Percentiles rank a stretch among this genome's conserved stretches.
Evolutionary conservation across 2,797 vertebrate genomes (phyloP).

Genomic region (Podarcis lilfordi): DNA sequence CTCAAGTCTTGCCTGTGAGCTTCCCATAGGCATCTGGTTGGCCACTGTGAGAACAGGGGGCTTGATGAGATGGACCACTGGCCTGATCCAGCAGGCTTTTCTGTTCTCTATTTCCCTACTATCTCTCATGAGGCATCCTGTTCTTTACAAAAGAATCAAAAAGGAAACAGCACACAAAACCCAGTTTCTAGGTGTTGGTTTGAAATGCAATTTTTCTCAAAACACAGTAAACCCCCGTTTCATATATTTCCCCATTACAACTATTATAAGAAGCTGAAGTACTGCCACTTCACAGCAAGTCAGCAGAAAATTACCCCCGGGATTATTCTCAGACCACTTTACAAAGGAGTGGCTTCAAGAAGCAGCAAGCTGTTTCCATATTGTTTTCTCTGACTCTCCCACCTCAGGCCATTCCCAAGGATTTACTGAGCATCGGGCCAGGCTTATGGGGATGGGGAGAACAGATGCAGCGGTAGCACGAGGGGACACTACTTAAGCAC

Average conservation of each 20-base stretch:
- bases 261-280: not conserved
- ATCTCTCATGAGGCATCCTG: not conserved
- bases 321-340: not conserved
- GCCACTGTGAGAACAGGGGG: too few species aligned
- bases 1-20: too few species aligned
- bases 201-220: constrained; percentile 18
- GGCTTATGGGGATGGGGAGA: not conserved
- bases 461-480: not conserved
- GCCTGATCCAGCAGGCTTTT: too few species aligned
- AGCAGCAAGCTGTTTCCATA: not conserved
- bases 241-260: not conserved
- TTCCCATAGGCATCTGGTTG: too few species aligned
- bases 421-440: not conserved
- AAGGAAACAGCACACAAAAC: not conserved
- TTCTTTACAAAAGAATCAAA: not conserved
- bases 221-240: accelerated
- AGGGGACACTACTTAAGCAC: not conserved
- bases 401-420: not conserved
- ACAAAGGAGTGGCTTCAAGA: not conserved
- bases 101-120: not conserved
- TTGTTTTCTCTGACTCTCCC: not conserved
- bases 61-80: too few species aligned
- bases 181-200: not conserved
- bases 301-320: not conserved
- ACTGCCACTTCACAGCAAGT: not conserved